phyloP scores from a whole-genome alignment of 2,113 vertebrate genomes.

The Malurus cyaneus region DNA sequence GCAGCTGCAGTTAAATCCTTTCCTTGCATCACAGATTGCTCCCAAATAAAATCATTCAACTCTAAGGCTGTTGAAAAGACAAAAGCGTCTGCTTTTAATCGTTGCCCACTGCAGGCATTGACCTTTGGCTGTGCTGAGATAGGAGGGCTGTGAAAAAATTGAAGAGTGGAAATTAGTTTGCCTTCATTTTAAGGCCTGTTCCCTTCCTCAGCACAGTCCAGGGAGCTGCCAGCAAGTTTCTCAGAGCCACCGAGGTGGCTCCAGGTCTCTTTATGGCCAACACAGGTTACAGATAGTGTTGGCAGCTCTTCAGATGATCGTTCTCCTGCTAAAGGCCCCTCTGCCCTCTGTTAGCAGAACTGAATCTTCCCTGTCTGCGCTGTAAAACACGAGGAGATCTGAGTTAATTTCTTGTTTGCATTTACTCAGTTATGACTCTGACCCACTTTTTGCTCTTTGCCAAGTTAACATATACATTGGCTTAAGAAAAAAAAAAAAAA shows the following conservation, averaged over 20 bases:
- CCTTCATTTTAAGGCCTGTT: background rate
- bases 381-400: background rate
- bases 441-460: background rate
- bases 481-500: background rate
- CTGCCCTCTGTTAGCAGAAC: background rate
- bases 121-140: background rate
- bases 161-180: background rate
- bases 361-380: background rate
- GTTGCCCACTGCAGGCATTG: background rate
- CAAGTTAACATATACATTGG: background rate
- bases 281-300: background rate
- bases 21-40: background rate
- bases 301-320: background rate
- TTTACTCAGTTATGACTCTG: background rate
- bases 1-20: background rate
- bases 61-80: background rate
- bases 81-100: background rate
- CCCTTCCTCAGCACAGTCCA: background rate
- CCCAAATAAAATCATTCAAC: conserved; percentile 3
- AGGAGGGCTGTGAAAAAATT: background rate
- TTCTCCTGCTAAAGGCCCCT: background rate
- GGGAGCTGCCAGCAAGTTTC: background rate
- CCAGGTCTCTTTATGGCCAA: background rate
- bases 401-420: background rate
- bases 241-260: background rate